Base-by-base conservation (phyloP, 2,797 vertebrate species). In the Malurus splendens region DNA sequence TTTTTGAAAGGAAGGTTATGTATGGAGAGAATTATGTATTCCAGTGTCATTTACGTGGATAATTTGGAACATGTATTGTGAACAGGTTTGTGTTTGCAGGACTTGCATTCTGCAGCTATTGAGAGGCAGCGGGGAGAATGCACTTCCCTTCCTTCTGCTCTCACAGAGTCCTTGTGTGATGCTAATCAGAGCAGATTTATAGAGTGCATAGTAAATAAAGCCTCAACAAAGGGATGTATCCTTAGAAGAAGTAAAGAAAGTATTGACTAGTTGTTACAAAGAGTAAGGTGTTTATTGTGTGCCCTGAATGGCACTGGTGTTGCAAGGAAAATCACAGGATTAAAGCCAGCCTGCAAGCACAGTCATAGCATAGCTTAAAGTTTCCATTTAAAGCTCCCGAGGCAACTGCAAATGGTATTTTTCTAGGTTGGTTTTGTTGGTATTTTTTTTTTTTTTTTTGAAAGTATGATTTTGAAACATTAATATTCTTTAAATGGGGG, bases 111-210 rank as follows among this genome's bases (percentile, higher is more conserved):
- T 72, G 56, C 47, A 89, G 82, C 22, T 68, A 70, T 70, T 86
- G 82, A 86, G 86, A 73, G 25, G 62, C 60, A 18, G 66, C 62
- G 55, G 55, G 41, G 27, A 92, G 67, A 93, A 72, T 25, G 45
- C 33, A 41, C 15, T 81, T 82, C n/a, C 74, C n/a, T 82, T 71
- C 59, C 57, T 87, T 22, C 25, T 0, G 54, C 39, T 78, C 70
- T 80, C 55, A 16, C 32, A 25, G 62, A 82, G 50, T 44, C 47
- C 82, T 90, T 89, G 36, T 90, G 54, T 86, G 87, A 93, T 81
- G 82, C 38, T 94, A 92, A 93, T 95, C 85, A 65, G 82, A 89
- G 77, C n/a, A 92, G 75, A 76, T 76, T 90, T 88, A 82, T 41
- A 52, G 50, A 83, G 33, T 57, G 70, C 76, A 83, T 79, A 76